These are phyloP conservation scores for Muscidifurax raptorellus DNA, from an alignment of 1,140 invertebrate genomes.

Conservation along the genomic window DNA sequence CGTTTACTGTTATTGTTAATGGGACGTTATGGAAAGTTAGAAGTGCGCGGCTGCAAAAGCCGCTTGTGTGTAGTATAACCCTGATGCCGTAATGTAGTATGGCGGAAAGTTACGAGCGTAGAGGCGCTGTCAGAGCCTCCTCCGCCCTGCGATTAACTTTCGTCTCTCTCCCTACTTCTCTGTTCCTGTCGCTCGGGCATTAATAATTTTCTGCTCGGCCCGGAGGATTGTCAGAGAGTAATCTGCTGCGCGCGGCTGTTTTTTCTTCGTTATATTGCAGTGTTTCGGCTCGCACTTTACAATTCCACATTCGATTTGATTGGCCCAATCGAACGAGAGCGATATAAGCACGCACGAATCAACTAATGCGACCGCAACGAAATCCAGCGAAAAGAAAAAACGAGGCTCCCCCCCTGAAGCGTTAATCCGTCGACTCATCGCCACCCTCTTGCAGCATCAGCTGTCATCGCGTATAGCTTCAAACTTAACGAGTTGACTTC, in stretches of 20 bases:
- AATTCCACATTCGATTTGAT: background rate
- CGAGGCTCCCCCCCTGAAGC: background rate
- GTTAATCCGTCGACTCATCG: background rate
- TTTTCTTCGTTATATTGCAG: background rate
- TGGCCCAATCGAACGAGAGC: background rate
- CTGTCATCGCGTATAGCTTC: constrained; percentile 24
- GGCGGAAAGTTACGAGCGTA: background rate
- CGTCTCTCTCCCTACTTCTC: background rate
- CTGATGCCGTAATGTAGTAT: background rate
- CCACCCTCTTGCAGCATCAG: background rate
- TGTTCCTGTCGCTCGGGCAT: background rate
- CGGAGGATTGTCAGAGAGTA: background rate
- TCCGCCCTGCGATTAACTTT: constrained; percentile 3
- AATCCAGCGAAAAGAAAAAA: background rate
- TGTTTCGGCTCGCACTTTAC: background rate
- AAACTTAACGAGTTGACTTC: constrained; percentile 32
- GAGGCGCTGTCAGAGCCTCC: background rate
- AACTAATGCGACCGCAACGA: background rate
- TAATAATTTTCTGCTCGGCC: background rate
- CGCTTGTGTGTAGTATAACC: background rate
- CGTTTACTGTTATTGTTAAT: constrained; percentile 30
- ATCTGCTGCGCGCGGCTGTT: too few relatives aligned
- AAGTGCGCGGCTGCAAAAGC: constrained; percentile 13
- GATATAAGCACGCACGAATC: background rate
- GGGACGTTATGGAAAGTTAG: background rate